A percentile compares a stretch with the other conserved stretches of the same genome.
These are phyloP conservation scores for Alca torda DNA, from an alignment of 2,797 vertebrate species.

Conservation along the genomic window DNA sequence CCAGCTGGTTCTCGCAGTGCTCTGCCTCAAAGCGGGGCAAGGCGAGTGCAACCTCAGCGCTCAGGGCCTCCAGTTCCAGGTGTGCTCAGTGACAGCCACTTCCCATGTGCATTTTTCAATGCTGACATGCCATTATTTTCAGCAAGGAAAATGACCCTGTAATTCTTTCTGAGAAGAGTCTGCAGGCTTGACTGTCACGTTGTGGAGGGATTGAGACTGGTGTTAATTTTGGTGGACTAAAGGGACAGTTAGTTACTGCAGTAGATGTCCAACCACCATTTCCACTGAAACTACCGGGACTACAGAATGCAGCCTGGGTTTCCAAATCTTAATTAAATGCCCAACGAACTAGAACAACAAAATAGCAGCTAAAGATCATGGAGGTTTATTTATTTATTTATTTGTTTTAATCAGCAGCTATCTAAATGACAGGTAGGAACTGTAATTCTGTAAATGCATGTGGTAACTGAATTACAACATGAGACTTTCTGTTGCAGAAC, in stretches of 20 bases:
- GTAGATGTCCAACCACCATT: background rate
- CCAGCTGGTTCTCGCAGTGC: background rate
- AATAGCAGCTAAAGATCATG: background rate
- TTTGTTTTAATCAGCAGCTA: background rate
- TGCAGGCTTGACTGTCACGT: background rate
- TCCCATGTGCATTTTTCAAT: background rate
- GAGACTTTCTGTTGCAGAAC: background rate
- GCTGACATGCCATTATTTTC: background rate
- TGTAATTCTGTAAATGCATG: background rate
- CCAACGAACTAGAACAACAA: background rate
- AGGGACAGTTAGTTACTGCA: background rate
- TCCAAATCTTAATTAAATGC: background rate
- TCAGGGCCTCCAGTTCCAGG: background rate
- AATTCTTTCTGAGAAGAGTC: background rate
- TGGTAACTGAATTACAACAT: background rate
- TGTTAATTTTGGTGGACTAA: background rate
- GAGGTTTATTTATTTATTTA: background rate
- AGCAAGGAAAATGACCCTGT: background rate
- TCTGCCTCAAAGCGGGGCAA: background rate
- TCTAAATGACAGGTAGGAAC: background rate
- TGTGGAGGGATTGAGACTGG: background rate
- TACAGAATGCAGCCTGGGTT: background rate
- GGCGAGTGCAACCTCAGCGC: accelerated
- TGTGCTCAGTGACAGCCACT: background rate
- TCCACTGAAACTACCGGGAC: background rate